Percentiles rank a stretch among this genome's conserved stretches.
phyloP scores from a whole-genome alignment of 2,113 vertebrate genomes.

The Holacanthus passer region DNA sequence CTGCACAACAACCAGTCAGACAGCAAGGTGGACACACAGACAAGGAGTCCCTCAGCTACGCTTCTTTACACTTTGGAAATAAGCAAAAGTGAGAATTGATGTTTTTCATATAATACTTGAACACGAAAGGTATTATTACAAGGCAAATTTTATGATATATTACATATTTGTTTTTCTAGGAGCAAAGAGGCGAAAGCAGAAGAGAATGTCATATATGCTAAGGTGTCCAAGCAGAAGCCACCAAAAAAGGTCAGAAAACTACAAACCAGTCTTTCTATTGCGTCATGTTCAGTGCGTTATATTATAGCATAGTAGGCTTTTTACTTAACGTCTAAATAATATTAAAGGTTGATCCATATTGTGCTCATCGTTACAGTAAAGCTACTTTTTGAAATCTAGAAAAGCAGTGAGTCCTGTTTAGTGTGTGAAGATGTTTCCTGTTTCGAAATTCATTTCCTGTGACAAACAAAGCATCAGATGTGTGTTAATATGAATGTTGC shows the following conservation, averaged over 20 bases:
- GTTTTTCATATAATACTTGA: background rate
- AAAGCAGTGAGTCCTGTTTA: background rate
- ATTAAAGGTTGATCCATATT: background rate
- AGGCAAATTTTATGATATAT: background rate
- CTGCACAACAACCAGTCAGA: constrained; percentile 21
- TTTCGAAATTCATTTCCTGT: background rate
- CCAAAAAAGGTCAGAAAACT: constrained; percentile 53
- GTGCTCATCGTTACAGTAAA: background rate
- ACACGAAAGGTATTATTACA: background rate
- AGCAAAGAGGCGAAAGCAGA: background rate
- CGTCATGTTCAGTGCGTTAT: background rate
- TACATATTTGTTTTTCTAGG: constrained; percentile 40
- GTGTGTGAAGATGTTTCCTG: background rate
- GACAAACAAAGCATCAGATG: background rate
- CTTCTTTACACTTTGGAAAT: constrained; percentile 56
- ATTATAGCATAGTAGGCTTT: background rate
- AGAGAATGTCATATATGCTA: constrained; percentile 43
- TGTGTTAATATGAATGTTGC: background rate
- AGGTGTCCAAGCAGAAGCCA: constrained; percentile 25
- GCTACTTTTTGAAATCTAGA: background rate
- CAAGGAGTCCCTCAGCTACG: constrained; percentile 61
- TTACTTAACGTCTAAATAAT: background rate
- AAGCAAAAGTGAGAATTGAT: constrained; percentile 46
- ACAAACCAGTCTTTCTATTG: background rate
- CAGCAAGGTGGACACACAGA: constrained; percentile 1